These are phyloP conservation scores for Nomada ferruginata DNA, from an alignment of 2,888 invertebrate species.

Conservation along the genomic window DNA sequence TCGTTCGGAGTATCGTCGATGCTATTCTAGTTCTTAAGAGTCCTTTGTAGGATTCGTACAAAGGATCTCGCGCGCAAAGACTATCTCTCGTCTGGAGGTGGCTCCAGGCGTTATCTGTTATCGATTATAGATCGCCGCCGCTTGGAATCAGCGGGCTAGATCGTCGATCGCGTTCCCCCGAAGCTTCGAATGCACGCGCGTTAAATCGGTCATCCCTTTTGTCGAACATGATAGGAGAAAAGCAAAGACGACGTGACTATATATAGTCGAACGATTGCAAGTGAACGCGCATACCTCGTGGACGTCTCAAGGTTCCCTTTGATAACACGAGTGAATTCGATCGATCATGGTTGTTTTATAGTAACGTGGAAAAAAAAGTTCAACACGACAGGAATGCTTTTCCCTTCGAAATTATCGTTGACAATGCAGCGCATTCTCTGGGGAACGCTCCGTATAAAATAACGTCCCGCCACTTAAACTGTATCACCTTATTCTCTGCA, in stretches of 20 bases:
- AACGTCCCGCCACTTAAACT: constrained; percentile 52
- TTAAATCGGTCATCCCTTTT: constrained; percentile 22
- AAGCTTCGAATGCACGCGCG: constrained; percentile 23
- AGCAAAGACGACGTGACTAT: not conserved
- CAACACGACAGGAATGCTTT: not conserved
- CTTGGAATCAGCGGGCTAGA: constrained; percentile 7
- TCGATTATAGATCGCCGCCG: constrained; percentile 45
- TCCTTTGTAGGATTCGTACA: constrained; percentile 39
- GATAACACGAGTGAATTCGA: constrained; percentile 13
- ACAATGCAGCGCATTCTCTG: too few species aligned
- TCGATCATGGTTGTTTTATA: not conserved
- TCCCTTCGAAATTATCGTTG: not conserved
- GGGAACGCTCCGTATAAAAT: too few species aligned
- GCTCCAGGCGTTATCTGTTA: constrained; percentile 51
- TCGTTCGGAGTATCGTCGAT: not conserved
- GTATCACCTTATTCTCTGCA: constrained; percentile 67
- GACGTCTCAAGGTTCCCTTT: constrained; percentile 8
- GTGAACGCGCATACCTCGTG: not conserved
- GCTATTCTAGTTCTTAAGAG: constrained; percentile 32
- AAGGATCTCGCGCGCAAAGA: constrained; percentile 36
- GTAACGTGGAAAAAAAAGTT: not conserved
- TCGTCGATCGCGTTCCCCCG: not conserved
- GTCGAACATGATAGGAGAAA: constrained; percentile 12
- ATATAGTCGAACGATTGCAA: not conserved
- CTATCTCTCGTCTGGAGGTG: not conserved